Conservation (phyloP, 2,888 invertebrate species). For the Yponomeuta evonymella region DNA sequence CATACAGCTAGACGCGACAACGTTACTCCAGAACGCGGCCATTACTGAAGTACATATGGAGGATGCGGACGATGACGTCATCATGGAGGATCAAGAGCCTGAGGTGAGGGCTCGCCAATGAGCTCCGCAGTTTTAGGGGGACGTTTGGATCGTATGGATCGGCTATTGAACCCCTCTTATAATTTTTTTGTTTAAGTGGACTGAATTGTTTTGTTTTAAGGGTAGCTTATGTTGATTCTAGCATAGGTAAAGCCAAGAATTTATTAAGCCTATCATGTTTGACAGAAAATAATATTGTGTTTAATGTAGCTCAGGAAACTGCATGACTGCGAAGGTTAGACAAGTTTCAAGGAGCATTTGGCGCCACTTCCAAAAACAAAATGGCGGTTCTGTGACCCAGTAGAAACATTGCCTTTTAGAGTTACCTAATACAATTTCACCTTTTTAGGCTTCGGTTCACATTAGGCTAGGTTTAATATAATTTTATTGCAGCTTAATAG, state of each 20-base stretch:
- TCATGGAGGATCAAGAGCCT: slow-evolving; percentile 56
- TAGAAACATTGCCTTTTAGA: background rate
- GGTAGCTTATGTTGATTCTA: too few relatives aligned
- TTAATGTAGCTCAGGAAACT: background rate
- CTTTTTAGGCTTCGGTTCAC: slow-evolving; percentile 18
- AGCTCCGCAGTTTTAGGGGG: background rate
- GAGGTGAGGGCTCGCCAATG: slow-evolving; percentile 55
- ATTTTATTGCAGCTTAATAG: slow-evolving; percentile 60
- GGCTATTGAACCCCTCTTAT: too few relatives aligned
- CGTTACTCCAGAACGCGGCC: slow-evolving; percentile 87
- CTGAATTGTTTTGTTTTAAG: too few relatives aligned
- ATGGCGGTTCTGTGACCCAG: background rate
- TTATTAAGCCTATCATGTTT: too few relatives aligned
- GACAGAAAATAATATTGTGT: too few relatives aligned
- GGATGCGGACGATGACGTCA: slow-evolving; percentile 73
- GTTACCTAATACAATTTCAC: slow-evolving; percentile 14
- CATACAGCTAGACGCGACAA: slow-evolving; percentile 87
- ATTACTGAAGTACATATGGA: slow-evolving; percentile 93
- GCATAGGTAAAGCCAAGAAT: too few relatives aligned
- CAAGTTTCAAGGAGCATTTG: background rate
- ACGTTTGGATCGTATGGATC: background rate
- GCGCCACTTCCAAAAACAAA: background rate
- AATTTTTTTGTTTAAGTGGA: too few relatives aligned
- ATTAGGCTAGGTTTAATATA: slow-evolving; percentile 58
- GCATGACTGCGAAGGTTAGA: background rate